Evolutionary conservation across 2,888 invertebrate species (phyloP).

Genomic region (Pheosia gnoma): DNA sequence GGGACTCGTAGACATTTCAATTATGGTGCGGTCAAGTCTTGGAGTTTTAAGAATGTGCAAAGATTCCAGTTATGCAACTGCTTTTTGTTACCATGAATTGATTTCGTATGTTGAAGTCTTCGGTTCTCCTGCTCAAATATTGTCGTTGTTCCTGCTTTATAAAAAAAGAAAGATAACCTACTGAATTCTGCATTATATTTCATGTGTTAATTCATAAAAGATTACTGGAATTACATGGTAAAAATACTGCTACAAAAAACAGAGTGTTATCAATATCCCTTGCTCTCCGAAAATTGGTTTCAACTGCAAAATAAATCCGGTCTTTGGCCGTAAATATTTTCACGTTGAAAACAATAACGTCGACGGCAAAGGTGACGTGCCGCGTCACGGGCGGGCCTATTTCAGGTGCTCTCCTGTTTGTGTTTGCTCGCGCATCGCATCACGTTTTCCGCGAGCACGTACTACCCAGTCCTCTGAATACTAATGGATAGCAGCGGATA

Average conservation of each 20-base stretch:
- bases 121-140: too few species aligned
- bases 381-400: slow-evolving; percentile 51
- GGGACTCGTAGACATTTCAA: slow-evolving; percentile 66
- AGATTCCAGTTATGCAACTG: not conserved
- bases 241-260: too few species aligned
- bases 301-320: not conserved
- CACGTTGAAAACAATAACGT: slow-evolving; percentile 46
- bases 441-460: slow-evolving; percentile 68
- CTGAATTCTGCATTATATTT: too few species aligned
- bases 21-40: slow-evolving; percentile 56
- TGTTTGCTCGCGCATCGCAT: slow-evolving; percentile 67
- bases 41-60: slow-evolving; percentile 35
- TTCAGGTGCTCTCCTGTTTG: slow-evolving; percentile 61
- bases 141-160: too few species aligned
- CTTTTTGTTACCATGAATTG: not conserved
- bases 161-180: too few species aligned
- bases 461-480: slow-evolving; percentile 58
- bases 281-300: not conserved
- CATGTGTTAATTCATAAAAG: too few species aligned
- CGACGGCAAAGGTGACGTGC: slow-evolving; percentile 42
- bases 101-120: too few species aligned
- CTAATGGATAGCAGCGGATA: slow-evolving; percentile 59
- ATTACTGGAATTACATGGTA: too few species aligned
- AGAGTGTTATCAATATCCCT: not conserved
- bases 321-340: slow-evolving; percentile 1